Conservation (phyloP, 2,888 invertebrate species). For the Lampropteryx suffumata region DNA sequence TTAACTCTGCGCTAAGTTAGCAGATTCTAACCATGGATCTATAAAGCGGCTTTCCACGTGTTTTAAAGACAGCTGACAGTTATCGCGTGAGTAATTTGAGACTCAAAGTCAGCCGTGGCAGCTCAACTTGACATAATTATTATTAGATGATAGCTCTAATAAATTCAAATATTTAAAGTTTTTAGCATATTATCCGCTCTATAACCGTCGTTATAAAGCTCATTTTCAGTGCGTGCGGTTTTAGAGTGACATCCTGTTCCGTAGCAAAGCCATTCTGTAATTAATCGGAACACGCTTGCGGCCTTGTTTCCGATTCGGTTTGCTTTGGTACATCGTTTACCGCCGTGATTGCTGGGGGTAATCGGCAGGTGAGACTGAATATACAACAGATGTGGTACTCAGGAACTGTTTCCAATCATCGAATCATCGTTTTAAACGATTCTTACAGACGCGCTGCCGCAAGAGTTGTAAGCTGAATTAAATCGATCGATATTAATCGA, state of each 20-base stretch:
- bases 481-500: neutral
- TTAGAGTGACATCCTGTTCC: conserved; percentile 37
- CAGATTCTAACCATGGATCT: too few relatives aligned
- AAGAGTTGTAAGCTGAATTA: neutral
- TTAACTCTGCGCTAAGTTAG: too few relatives aligned
- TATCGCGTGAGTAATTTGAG: too few relatives aligned
- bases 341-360: conserved; percentile 60
- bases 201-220: neutral
- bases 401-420: conserved; percentile 26
- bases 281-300: conserved; percentile 71
- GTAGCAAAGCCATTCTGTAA: conserved; percentile 61
- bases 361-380: conserved; percentile 64
- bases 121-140: neutral
- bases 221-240: neutral
- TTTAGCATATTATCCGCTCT: neutral
- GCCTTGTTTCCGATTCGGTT: conserved; percentile 75
- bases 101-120: neutral
- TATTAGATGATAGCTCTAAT: too few relatives aligned
- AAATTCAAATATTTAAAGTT: neutral
- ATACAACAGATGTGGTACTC: conserved; percentile 52
- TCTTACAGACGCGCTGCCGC: neutral
- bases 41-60: too few relatives aligned
- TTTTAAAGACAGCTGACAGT: too few relatives aligned
- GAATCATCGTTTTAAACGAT: conserved; percentile 15
- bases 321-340: conserved; percentile 74